A percentile compares a stretch with the other conserved stretches of the same genome.
These are phyloP conservation scores for Kryptolebias marmoratus DNA, from an alignment of 2,113 vertebrate species.

Conservation along the genomic window DNA sequence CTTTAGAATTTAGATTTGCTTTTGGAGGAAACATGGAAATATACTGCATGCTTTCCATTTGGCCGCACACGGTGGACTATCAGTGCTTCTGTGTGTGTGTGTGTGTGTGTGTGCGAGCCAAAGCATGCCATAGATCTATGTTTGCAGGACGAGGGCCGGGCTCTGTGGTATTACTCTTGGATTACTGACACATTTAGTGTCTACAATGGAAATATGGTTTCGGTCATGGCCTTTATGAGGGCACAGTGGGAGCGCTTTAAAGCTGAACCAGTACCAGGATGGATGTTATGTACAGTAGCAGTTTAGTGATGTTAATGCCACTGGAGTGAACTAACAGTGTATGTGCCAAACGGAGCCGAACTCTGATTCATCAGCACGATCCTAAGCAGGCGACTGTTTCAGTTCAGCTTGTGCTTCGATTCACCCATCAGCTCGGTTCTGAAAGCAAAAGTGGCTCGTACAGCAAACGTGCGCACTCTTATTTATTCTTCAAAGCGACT, in stretches of 20 bases:
- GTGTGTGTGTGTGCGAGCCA: constrained; percentile 1
- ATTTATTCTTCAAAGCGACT: constrained; percentile 13
- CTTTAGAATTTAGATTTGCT: constrained; percentile 7
- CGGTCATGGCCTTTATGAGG: background rate
- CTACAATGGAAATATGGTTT: constrained; percentile 14
- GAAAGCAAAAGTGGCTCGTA: constrained; percentile 6
- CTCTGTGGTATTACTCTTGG: constrained; percentile 14
- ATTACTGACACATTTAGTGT: constrained; percentile 25
- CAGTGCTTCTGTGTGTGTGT: constrained; percentile 27
- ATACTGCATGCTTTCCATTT: constrained; percentile 69
- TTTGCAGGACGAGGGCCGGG: constrained; percentile 18
- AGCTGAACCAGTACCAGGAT: constrained; percentile 43
- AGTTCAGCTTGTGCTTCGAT: constrained; percentile 40
- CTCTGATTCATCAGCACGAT: constrained; percentile 59
- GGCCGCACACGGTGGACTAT: constrained; percentile 36
- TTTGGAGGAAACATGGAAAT: constrained; percentile 39
- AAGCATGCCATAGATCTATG: constrained; percentile 52
- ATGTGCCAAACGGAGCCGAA: constrained; percentile 73
- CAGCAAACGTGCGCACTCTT: constrained; percentile 10
- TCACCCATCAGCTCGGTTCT: constrained; percentile 20
- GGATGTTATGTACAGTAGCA: constrained; percentile 66
- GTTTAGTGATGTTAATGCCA: constrained; percentile 51
- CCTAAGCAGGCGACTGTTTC: constrained; percentile 76
- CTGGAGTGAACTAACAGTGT: constrained; percentile 63
- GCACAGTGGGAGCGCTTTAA: constrained; percentile 4